phyloP scores from a whole-genome alignment of 2,797 vertebrate species.

The Rhinatrema bivittatum region DNA sequence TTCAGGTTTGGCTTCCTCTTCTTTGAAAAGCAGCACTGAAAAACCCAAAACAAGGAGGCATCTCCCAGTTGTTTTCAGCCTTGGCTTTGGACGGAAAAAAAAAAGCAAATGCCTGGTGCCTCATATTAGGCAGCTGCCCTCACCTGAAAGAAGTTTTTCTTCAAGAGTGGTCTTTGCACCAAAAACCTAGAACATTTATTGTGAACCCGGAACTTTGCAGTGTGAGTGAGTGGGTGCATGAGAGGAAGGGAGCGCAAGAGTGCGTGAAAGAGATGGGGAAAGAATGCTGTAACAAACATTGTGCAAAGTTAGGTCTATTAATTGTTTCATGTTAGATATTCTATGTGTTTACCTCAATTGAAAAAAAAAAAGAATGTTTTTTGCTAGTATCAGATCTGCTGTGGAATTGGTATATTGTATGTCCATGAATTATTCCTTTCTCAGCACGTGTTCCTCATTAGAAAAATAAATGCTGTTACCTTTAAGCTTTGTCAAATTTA shows the following conservation, averaged over 20 bases:
- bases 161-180: constrained; percentile 87
- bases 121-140: constrained; percentile 76
- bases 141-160: constrained; percentile 74
- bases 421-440: constrained; percentile 99
- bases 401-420: constrained; percentile 99
- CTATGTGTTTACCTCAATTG: constrained; percentile 99
- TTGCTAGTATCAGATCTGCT: constrained; percentile 99
- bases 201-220: constrained; percentile 92
- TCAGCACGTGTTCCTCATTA: constrained; percentile 99
- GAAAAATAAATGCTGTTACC: constrained; percentile 99
- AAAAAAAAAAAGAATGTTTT: constrained; percentile 97
- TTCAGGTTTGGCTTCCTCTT: constrained; percentile 91
- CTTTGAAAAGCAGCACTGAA: constrained; percentile 81
- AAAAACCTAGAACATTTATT: constrained; percentile 86
- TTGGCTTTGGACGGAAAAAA: constrained; percentile 82
- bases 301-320: constrained; percentile 99
- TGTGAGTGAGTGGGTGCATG: background rate
- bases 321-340: constrained; percentile 99
- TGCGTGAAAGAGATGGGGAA: constrained; percentile 68
- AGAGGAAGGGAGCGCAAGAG: background rate
- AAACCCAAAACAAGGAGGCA: constrained; percentile 76
- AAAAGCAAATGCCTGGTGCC: constrained; percentile 73
- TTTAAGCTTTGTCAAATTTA: constrained; percentile 99
- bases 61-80: constrained; percentile 77
- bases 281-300: constrained; percentile 99